A percentile compares a stretch with the other conserved stretches of the same genome.
These are phyloP conservation scores for Rosalia funebris DNA, from an alignment of 2,888 invertebrate species.

Conservation along the genomic window DNA sequence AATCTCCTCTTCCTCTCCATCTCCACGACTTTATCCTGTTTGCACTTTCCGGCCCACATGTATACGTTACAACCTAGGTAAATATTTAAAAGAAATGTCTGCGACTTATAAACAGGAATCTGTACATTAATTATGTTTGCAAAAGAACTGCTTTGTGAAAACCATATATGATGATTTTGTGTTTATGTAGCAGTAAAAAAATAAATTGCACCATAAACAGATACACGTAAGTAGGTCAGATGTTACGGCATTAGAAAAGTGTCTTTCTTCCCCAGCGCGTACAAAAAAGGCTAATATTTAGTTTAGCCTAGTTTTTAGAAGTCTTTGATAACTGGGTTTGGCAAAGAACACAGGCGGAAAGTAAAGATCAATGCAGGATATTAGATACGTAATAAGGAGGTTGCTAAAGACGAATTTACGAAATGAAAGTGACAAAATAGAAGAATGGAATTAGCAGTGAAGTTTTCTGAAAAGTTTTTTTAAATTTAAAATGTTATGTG, in stretches of 20 bases:
- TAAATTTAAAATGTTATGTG: no score
- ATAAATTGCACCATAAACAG: not conserved
- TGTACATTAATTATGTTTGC: not conserved
- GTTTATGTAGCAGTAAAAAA: conserved; percentile 1
- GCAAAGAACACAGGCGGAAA: no score
- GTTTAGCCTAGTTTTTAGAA: no score
- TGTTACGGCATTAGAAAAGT: not conserved
- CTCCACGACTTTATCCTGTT: not conserved
- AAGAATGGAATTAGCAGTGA: no score
- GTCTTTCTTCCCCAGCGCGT: not conserved
- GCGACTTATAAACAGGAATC: not conserved
- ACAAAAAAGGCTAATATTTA: not conserved
- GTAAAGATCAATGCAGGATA: no score
- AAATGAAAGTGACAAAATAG: no score
- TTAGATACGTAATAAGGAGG: no score
- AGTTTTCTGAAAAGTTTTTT: no score
- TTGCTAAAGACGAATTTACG: no score
- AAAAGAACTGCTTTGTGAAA: not conserved
- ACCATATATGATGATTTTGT: not conserved
- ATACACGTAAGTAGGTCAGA: not conserved
- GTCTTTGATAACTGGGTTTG: no score
- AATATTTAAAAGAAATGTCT: not conserved
- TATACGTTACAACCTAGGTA: not conserved
- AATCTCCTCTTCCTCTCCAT: not conserved
- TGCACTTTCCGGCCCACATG: not conserved